Percentiles rank a stretch among this genome's conserved stretches.
phyloP scores from a whole-genome alignment of 1,140 invertebrate species.

The Muscidifurax raptorellus region DNA sequence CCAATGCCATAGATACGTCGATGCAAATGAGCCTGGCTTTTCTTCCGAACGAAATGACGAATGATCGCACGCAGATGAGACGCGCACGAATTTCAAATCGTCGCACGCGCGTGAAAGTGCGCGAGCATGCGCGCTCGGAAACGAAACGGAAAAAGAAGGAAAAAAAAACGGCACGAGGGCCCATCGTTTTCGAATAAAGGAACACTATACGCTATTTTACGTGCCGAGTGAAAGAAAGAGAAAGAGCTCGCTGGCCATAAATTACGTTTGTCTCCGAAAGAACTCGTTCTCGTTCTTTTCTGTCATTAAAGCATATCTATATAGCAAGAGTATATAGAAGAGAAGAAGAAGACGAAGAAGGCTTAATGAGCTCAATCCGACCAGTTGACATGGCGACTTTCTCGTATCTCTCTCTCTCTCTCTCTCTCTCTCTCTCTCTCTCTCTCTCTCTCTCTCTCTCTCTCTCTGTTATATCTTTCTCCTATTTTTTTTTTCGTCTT shows the following conservation, averaged over 20 bases:
- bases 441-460: conserved; percentile 39
- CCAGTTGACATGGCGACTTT: conserved; percentile 20
- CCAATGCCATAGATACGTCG: too few species aligned
- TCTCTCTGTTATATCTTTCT: conserved; percentile 9
- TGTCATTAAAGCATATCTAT: conserved; percentile 31
- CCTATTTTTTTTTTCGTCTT: neutral
- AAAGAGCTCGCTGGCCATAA: conserved; percentile 38
- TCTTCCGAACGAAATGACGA: too few species aligned
- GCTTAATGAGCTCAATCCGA: conserved; percentile 36
- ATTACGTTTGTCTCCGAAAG: conserved; percentile 37
- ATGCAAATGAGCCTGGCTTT: too few species aligned
- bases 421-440: conserved; percentile 41
- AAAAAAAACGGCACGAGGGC: neutral
- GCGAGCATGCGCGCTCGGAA: neutral
- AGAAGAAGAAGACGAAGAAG: neutral
- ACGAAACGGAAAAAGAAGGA: neutral
- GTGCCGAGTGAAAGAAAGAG: conserved; percentile 37
- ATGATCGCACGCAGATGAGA: neutral
- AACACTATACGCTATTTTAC: neutral
- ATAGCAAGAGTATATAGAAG: neutral
- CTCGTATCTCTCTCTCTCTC: conserved; percentile 23
- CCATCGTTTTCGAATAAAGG: conserved; percentile 34
- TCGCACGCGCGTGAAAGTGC: conserved; percentile 50
- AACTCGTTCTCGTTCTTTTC: conserved; percentile 32
- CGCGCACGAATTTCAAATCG: conserved; percentile 44